phyloP scores from a whole-genome alignment of 2,113 vertebrate species.

The Isichthys henryi region DNA sequence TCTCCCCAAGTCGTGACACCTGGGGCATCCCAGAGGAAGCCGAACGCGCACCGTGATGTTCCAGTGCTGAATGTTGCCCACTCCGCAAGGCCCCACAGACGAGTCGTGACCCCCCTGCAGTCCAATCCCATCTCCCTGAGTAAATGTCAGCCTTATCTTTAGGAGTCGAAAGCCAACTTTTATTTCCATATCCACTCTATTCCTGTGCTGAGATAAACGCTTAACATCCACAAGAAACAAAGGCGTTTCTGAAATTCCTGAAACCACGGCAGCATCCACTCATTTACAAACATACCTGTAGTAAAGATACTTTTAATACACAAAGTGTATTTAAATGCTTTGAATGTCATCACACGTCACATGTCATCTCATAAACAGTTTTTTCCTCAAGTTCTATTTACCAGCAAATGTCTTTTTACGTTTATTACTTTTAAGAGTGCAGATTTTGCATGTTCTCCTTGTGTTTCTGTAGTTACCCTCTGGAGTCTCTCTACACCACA shows the following conservation, averaged over 20 bases:
- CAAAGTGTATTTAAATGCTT: neutral
- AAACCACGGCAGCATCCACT: neutral
- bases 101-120: neutral
- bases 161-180: slow-evolving; percentile 18
- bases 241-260: neutral
- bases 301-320: neutral
- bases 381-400: neutral
- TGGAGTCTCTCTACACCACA: neutral
- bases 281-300: neutral
- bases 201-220: neutral
- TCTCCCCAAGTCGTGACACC: too few species aligned
- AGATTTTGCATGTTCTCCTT: neutral
- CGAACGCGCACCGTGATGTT: neutral
- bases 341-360: neutral
- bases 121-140: slow-evolving; percentile 14
- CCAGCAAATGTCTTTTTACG: neutral
- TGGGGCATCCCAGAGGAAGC: neutral
- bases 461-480: neutral
- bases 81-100: neutral
- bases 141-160: slow-evolving; percentile 30
- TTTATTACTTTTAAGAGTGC: neutral
- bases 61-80: neutral
- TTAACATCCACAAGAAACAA: neutral
- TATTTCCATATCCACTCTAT: slow-evolving; percentile 14
- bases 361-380: neutral